These are phyloP conservation scores for Maconellicoccus hirsutus DNA, from an alignment of 1,140 invertebrate species.

Conservation along the genomic window DNA sequence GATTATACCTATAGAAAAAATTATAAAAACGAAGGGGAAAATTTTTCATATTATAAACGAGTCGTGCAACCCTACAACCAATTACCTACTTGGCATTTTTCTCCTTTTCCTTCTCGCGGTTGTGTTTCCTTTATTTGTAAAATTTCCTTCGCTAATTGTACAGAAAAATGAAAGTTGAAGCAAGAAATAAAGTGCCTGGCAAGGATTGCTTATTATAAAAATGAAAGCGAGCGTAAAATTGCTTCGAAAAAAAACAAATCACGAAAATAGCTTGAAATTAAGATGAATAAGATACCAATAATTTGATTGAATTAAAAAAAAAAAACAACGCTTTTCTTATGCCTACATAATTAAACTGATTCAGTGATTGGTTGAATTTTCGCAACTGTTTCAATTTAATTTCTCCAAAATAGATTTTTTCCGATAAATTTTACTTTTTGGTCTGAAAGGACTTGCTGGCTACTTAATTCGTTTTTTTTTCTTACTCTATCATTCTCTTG, in stretches of 20 bases:
- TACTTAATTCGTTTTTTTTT: too few relatives aligned
- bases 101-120: neutral
- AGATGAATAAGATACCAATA: neutral
- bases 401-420: too few relatives aligned
- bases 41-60: neutral
- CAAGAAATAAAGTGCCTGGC: neutral
- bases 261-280: neutral
- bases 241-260: neutral
- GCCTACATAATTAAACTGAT: too few relatives aligned
- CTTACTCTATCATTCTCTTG: too few relatives aligned
- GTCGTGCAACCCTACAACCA: neutral
- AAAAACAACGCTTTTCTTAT: too few relatives aligned
- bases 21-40: neutral
- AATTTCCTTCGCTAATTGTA: neutral
- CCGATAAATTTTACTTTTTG: too few relatives aligned
- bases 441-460: too few relatives aligned
- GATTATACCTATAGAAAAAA: neutral
- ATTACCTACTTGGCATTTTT: neutral
- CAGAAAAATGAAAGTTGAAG: neutral
- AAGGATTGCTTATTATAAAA: neutral
- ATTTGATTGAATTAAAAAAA: too few relatives aligned
- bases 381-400: too few relatives aligned
- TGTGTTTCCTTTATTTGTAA: neutral
- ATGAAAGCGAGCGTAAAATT: neutral
- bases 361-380: too few relatives aligned